Percentiles rank a stretch among this genome's conserved stretches.
phyloP scores from a whole-genome alignment of 2,888 invertebrate genomes.

The Frankliniella intonsa region DNA sequence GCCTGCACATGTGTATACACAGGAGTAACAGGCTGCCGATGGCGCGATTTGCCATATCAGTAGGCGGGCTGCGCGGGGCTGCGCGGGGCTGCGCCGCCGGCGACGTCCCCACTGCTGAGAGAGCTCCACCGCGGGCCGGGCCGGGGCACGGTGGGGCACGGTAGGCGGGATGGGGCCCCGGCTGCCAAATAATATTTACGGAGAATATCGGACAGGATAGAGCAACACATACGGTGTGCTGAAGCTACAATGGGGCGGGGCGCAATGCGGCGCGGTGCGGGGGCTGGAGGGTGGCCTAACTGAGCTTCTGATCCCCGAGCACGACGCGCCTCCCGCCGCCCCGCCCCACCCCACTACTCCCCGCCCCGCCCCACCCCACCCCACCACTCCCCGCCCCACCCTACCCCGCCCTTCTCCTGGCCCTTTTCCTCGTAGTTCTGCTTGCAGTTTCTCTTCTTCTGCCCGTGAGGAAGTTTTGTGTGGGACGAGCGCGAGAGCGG shows the following conservation, averaged over 20 bases:
- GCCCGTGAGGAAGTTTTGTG: neutral
- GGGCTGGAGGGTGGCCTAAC: too few relatives aligned
- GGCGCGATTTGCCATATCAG: neutral
- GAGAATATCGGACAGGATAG: too few relatives aligned
- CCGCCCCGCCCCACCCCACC: neutral
- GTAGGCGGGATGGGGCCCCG: too few relatives aligned
- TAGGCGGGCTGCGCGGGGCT: neutral
- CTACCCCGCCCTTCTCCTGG: neutral
- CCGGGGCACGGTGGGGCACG: neutral
- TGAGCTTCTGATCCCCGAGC: too few relatives aligned
- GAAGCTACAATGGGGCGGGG: too few relatives aligned
- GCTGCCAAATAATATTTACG: too few relatives aligned
- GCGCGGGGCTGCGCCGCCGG: neutral
- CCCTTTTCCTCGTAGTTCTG: neutral
- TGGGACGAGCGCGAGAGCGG: neutral
- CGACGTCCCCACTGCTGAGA: neutral
- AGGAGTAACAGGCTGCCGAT: conserved; percentile 4
- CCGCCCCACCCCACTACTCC: neutral
- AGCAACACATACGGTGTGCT: too few relatives aligned
- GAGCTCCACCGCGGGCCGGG: neutral
- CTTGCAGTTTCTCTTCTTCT: neutral
- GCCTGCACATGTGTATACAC: neutral
- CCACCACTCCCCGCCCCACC: neutral
- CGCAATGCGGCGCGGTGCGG: too few relatives aligned
- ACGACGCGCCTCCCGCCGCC: neutral